Percentiles rank a stretch among this genome's conserved stretches.
Conservation (phyloP, 37 sponge, comb jelly and placozoan species). For the Corticium candelabrum region DNA sequence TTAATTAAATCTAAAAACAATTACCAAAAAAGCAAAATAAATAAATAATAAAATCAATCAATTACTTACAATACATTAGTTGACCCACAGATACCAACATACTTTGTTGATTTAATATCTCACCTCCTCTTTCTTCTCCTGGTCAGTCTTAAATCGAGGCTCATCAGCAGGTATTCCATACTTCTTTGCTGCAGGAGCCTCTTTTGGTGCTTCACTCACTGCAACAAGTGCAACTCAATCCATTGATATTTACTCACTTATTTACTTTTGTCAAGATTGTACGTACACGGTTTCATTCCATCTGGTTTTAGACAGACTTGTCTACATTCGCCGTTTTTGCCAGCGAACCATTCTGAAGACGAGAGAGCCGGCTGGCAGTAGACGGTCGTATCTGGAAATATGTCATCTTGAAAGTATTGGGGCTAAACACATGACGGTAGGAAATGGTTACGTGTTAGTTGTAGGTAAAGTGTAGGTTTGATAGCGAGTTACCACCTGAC, state of each 20-base stretch:
- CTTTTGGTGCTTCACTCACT: constrained; percentile 76
- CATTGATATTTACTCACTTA: not conserved
- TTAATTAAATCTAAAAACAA: too few relatives aligned
- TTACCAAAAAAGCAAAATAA: too few relatives aligned
- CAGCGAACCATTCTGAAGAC: constrained; percentile 62
- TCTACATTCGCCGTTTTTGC: constrained; percentile 28
- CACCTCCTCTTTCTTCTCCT: constrained; percentile 81
- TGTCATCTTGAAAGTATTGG: constrained; percentile 83
- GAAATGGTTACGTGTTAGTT: too few relatives aligned
- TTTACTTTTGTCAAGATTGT: not conserved
- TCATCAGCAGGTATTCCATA: constrained; percentile 26
- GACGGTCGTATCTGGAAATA: constrained; percentile 54
- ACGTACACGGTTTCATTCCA: constrained; percentile 70
- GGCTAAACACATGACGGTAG: constrained; percentile 5
- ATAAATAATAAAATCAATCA: too few relatives aligned
- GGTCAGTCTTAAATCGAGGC: constrained; percentile 48
- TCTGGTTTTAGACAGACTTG: constrained; percentile 44
- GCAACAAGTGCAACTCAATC: not conserved
- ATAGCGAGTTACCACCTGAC: not conserved
- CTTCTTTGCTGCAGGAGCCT: constrained; percentile 46
- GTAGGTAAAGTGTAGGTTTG: too few relatives aligned
- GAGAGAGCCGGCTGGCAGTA: constrained; percentile 52
- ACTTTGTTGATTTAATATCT: not conserved
- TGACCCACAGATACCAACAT: not conserved
- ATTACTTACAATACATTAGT: not conserved